A percentile compares a stretch with the other conserved stretches of the same genome.
phyloP scores from a whole-genome alignment of 2,888 invertebrate species.

The Lydus trimaculatus region DNA sequence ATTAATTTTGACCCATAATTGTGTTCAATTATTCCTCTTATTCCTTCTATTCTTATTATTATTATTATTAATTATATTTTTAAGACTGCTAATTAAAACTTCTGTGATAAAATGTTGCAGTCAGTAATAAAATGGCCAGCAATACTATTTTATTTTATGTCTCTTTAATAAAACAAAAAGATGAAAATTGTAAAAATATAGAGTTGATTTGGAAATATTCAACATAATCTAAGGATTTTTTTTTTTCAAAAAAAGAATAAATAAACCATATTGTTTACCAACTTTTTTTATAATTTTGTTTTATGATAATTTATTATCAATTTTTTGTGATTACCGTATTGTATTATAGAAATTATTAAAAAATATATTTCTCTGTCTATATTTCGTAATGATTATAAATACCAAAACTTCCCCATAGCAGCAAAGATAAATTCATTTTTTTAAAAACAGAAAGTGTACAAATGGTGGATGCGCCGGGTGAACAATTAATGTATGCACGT shows the following conservation, averaged over 20 bases:
- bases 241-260: background rate
- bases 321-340: slow-evolving; percentile 27
- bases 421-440: too few relatives aligned
- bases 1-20: background rate
- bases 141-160: slow-evolving; percentile 20
- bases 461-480: background rate
- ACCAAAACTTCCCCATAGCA: too few relatives aligned
- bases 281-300: too few relatives aligned
- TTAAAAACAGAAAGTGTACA: too few relatives aligned
- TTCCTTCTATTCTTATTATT: slow-evolving; percentile 2
- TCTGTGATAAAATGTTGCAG: slow-evolving; percentile 44
- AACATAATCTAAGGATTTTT: slow-evolving; percentile 12
- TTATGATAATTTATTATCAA: slow-evolving; percentile 1
- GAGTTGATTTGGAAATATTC: slow-evolving; percentile 1
- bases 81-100: slow-evolving; percentile 41
- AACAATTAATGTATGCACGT: too few relatives aligned
- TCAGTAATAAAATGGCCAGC: slow-evolving; percentile 37
- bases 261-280: background rate
- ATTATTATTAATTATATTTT: slow-evolving; percentile 32
- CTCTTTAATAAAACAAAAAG: slow-evolving; percentile 1
- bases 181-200: background rate
- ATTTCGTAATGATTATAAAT: background rate
- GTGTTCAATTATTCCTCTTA: slow-evolving; percentile 5
- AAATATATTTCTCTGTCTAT: slow-evolving; percentile 30
- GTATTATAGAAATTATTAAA: slow-evolving; percentile 35